Percentiles rank a stretch among this genome's conserved stretches.
phyloP scores from a whole-genome alignment of 2,888 invertebrate species.

The Limnephilus rhombicus region DNA sequence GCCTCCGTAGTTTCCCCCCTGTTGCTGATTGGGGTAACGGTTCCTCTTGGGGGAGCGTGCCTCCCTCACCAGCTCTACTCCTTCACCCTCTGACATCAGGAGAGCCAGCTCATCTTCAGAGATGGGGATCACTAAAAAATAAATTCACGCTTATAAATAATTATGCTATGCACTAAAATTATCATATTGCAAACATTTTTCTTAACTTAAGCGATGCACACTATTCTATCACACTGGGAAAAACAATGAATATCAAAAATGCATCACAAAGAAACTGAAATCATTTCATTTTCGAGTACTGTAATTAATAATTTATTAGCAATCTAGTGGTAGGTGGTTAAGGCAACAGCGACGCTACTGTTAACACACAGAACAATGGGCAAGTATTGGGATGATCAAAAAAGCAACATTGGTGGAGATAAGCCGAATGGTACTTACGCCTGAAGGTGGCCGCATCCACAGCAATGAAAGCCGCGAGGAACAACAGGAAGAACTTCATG shows the following conservation, averaged over 20 bases:
- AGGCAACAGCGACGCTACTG: background rate
- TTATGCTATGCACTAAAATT: background rate
- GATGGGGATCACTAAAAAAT: conserved; percentile 62
- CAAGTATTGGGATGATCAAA: background rate
- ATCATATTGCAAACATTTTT: background rate
- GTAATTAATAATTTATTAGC: background rate
- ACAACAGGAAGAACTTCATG: conserved; percentile 58
- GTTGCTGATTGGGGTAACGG: conserved; percentile 48
- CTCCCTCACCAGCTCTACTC: conserved; percentile 39
- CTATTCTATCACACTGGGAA: background rate
- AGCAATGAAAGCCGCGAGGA: conserved; percentile 50
- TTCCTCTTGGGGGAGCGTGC: conserved; percentile 57
- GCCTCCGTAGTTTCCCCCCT: conserved; percentile 47
- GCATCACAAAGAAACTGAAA: background rate
- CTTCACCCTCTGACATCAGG: conserved; percentile 33
- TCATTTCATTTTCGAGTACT: background rate
- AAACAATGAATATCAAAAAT: background rate
- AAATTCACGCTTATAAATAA: background rate
- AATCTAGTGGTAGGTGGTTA: background rate
- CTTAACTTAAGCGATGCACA: background rate
- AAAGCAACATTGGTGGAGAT: background rate
- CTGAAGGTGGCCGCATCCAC: conserved; percentile 62
- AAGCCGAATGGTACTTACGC: conserved; percentile 55
- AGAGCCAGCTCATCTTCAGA: conserved; percentile 63
- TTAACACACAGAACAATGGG: background rate